These are phyloP conservation scores for Yponomeuta cagnagella DNA, from an alignment of 2,888 invertebrate species.

Conservation along the genomic window DNA sequence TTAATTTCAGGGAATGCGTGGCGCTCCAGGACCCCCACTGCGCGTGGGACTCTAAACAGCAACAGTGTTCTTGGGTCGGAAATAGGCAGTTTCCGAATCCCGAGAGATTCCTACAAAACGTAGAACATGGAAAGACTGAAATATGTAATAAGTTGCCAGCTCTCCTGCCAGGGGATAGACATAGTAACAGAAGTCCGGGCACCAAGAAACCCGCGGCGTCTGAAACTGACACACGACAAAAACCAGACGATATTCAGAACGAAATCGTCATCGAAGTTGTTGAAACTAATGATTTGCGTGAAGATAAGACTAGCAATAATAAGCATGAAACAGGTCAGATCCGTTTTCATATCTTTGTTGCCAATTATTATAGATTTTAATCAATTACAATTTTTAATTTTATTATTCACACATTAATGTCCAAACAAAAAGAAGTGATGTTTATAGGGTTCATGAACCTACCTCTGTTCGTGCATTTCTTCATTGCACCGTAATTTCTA, in stretches of 20 bases:
- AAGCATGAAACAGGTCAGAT: slow-evolving; percentile 66
- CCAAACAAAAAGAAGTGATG: no score
- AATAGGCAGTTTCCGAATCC: slow-evolving; percentile 77
- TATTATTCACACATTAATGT: no score
- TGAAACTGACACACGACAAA: slow-evolving; percentile 70
- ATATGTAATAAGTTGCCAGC: slow-evolving; percentile 70
- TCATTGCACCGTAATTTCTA: no score
- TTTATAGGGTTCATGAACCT: no score
- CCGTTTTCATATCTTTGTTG: background rate
- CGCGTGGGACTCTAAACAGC: slow-evolving; percentile 90
- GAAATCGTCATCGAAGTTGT: slow-evolving; percentile 80
- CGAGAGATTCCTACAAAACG: slow-evolving; percentile 82
- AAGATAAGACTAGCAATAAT: slow-evolving; percentile 70
- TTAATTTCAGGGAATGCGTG: slow-evolving; percentile 86
- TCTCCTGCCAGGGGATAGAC: slow-evolving; percentile 55
- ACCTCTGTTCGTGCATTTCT: no score
- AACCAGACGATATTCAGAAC: slow-evolving; percentile 77
- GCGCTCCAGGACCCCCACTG: slow-evolving; percentile 97
- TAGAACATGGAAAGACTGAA: slow-evolving; percentile 80
- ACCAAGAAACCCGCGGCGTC: slow-evolving; percentile 55
- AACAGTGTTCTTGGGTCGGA: slow-evolving; percentile 75
- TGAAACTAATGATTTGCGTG: slow-evolving; percentile 77
- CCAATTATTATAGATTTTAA: no score
- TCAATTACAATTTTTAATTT: no score
- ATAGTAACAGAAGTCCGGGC: slow-evolving; percentile 59